A percentile compares a stretch with the other conserved stretches of the same genome.
Conservation (phyloP, 2,113 vertebrate genomes). For the Paracanthobrama guichenoti region DNA sequence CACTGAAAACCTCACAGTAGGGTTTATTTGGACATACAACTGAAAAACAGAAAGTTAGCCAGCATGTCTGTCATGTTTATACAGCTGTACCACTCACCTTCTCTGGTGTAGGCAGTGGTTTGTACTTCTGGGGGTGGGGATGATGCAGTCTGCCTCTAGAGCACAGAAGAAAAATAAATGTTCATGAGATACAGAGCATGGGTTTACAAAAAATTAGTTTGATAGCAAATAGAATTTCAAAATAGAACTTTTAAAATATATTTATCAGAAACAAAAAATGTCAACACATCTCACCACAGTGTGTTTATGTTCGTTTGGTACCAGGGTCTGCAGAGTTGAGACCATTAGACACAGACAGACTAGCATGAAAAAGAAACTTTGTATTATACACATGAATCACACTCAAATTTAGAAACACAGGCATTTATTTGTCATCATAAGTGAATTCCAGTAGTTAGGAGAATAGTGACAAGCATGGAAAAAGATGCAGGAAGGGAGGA, state of each 20-base stretch:
- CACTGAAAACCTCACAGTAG: constrained; percentile 2
- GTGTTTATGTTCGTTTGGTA: constrained; percentile 31
- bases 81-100: constrained; percentile 53
- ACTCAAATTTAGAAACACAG: neutral
- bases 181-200: neutral
- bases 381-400: neutral
- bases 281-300: constrained; percentile 37
- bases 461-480: constrained; percentile 20
- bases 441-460: neutral
- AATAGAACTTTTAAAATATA: neutral
- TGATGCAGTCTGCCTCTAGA: constrained; percentile 24
- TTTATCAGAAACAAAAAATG: neutral
- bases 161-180: neutral
- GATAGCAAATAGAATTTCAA: neutral
- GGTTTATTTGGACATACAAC: constrained; percentile 20
- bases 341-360: constrained; percentile 41
- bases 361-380: neutral
- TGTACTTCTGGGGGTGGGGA: neutral
- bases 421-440: neutral
- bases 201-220: neutral
- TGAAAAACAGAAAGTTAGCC: constrained; percentile 4
- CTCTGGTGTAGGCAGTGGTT: constrained; percentile 41
- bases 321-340: constrained; percentile 21
- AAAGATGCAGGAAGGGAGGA: constrained; percentile 43
- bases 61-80: constrained; percentile 38